Conservation (phyloP, 1,140 invertebrate species). For the Maconellicoccus hirsutus region DNA sequence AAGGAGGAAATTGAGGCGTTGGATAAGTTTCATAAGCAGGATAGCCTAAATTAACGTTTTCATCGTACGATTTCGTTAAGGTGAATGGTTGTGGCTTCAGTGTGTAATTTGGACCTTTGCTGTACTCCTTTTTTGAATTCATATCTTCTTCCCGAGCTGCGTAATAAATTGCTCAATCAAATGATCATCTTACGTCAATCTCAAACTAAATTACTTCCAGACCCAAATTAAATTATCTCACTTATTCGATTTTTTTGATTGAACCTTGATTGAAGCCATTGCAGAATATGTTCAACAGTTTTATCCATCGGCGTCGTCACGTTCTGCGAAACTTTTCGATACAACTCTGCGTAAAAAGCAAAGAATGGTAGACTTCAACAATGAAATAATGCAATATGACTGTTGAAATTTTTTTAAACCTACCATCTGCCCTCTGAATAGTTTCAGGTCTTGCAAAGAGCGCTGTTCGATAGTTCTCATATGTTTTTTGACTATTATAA, state of each 20-base stretch:
- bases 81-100: conserved; percentile 11
- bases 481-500: not conserved
- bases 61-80: not conserved
- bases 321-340: conserved; percentile 24
- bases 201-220: too few species aligned
- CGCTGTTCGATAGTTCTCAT: not conserved
- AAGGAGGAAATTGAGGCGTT: not conserved
- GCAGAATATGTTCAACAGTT: conserved; percentile 30
- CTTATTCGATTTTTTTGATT: conserved; percentile 23
- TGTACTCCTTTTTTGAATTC: not conserved
- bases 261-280: conserved; percentile 30
- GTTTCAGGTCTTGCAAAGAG: conserved; percentile 14
- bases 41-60: not conserved
- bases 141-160: not conserved
- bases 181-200: too few species aligned
- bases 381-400: too few species aligned
- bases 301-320: conserved; percentile 27
- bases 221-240: too few species aligned
- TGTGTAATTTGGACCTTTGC: not conserved
- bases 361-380: too few species aligned
- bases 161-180: not conserved
- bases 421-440: conserved; percentile 1
- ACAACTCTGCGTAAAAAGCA: conserved; percentile 23
- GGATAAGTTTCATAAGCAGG: not conserved
- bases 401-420: not conserved